These are phyloP conservation scores for Apotomis turbidana DNA, from an alignment of 2,888 invertebrate species.

Conservation along the genomic window DNA sequence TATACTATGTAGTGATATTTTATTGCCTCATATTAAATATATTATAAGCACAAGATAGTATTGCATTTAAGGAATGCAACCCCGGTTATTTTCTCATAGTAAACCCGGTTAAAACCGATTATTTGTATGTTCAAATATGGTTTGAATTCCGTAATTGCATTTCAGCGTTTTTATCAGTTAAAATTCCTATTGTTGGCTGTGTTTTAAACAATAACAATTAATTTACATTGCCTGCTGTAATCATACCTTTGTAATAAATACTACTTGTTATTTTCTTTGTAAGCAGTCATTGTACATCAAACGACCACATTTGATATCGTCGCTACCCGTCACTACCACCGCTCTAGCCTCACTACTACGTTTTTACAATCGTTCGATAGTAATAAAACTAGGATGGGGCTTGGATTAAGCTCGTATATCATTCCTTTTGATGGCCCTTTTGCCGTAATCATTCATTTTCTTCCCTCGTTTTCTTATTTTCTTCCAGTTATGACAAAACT, in stretches of 20 bases:
- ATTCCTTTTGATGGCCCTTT: conserved; percentile 83
- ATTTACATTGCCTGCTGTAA: no score
- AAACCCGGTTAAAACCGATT: no score
- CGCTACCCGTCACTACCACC: conserved; percentile 49
- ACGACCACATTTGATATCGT: conserved; percentile 43
- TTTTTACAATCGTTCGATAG: conserved; percentile 81
- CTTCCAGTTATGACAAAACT: conserved; percentile 61
- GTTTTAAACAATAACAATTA: no score
- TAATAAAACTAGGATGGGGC: conserved; percentile 82
- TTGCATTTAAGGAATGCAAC: no score
- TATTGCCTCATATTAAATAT: no score
- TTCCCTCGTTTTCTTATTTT: conserved; percentile 79
- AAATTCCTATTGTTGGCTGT: no score
- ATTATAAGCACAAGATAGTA: no score
- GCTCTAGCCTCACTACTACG: conserved; percentile 75
- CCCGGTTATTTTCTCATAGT: no score
- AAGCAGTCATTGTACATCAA: conserved; percentile 9
- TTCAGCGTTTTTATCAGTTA: no score
- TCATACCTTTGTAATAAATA: not conserved
- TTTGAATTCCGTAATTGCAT: no score
- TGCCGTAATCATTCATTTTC: conserved; percentile 84
- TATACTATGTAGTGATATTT: no score
- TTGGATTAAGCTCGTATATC: conserved; percentile 83
- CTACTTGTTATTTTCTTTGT: not conserved
- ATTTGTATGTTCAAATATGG: no score